Percentiles rank a stretch among this genome's conserved stretches.
phyloP scores from a whole-genome alignment of 2,888 invertebrate genomes.

The Brachycybe producta region DNA sequence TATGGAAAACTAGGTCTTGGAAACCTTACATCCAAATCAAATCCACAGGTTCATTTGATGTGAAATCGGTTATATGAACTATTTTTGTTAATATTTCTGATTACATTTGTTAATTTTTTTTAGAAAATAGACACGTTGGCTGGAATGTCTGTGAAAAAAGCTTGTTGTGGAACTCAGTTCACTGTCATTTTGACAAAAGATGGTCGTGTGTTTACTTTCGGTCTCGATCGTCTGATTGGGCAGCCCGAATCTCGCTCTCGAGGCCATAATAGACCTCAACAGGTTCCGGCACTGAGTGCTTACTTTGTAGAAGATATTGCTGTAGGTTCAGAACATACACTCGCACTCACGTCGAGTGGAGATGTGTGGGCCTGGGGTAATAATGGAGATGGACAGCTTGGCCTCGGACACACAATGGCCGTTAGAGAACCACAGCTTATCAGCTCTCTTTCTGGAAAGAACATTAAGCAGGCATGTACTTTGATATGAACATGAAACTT shows the following conservation, averaged over 20 bases:
- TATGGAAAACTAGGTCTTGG: conserved; percentile 46
- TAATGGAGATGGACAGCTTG: conserved; percentile 49
- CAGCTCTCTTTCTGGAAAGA: conserved; percentile 40
- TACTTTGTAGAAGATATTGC: conserved; percentile 45
- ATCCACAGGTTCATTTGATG: conserved; percentile 31
- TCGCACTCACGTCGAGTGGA: conserved; percentile 43
- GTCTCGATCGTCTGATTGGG: conserved; percentile 46
- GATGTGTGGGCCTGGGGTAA: conserved; percentile 50
- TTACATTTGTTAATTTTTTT: conserved; percentile 17
- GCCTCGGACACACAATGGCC: conserved; percentile 43
- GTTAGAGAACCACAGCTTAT: conserved; percentile 45
- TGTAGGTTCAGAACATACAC: conserved; percentile 47
- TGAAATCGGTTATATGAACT: background rate
- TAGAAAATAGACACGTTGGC: conserved; percentile 43
- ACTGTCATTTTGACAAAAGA: conserved; percentile 47
- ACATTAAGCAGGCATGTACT: conserved; percentile 40
- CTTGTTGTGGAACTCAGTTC: conserved; percentile 50
- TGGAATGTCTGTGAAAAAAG: conserved; percentile 44
- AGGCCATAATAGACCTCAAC: conserved; percentile 42
- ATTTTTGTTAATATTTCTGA: conserved; percentile 1
- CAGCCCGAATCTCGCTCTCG: conserved; percentile 39
- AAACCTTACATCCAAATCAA: conserved; percentile 30
- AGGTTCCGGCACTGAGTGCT: conserved; percentile 38
- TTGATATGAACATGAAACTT: background rate
- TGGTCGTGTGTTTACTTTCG: conserved; percentile 48